Conservation (phyloP, 2,797 vertebrate genomes). For the Babyrousa celebensis region DNA sequence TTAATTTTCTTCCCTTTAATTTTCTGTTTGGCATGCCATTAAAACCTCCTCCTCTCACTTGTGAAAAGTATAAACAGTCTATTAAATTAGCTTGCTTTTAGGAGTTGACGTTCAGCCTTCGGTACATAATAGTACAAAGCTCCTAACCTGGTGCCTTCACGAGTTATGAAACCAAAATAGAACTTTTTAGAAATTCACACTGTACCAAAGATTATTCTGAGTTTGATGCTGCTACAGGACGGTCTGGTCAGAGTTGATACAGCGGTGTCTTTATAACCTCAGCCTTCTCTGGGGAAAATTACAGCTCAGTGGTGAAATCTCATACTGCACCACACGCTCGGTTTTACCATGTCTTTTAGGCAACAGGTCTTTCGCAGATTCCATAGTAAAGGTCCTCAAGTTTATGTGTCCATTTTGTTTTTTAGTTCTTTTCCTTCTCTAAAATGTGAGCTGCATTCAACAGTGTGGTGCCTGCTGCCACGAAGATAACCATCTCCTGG, state of each 20-base stretch:
- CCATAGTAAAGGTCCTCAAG: not conserved
- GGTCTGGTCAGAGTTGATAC: too few relatives aligned
- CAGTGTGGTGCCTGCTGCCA: not conserved
- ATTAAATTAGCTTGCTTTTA: not conserved
- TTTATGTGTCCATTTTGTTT: conserved; percentile 1
- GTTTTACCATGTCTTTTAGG: not conserved
- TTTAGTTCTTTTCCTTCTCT: not conserved
- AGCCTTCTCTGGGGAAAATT: not conserved
- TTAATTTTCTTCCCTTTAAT: conserved; percentile 53
- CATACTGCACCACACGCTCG: not conserved
- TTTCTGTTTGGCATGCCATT: conserved; percentile 10
- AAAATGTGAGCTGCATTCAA: not conserved
- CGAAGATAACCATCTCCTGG: not conserved
- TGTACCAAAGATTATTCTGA: not conserved
- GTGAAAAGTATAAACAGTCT: not conserved
- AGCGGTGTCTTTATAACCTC: not conserved
- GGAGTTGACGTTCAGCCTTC: not conserved
- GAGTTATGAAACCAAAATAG: not conserved
- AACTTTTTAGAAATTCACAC: not conserved
- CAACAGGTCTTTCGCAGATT: not conserved
- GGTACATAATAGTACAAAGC: not conserved
- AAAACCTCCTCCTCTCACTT: not conserved
- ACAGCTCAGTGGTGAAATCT: not conserved
- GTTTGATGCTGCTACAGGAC: not conserved
- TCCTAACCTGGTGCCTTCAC: not conserved